Percentiles rank a stretch among this genome's conserved stretches.
These are phyloP conservation scores for Seladonia tumulorum DNA, from an alignment of 2,888 invertebrate genomes.

Conservation along the genomic window DNA sequence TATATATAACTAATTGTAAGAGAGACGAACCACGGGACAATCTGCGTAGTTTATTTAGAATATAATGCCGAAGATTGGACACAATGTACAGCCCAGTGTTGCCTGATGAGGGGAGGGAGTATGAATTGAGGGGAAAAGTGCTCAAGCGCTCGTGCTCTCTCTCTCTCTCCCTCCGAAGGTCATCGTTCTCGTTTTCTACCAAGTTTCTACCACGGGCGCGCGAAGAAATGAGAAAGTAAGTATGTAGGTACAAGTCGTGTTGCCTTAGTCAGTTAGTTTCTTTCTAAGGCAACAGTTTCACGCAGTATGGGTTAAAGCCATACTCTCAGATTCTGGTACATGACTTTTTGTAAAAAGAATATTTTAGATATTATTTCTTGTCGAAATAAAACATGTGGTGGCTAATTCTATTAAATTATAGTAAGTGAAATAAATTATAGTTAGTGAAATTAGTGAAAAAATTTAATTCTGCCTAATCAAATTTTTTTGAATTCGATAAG, in stretches of 20 bases:
- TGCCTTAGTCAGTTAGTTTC: constrained; percentile 66
- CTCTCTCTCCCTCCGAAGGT: constrained; percentile 45
- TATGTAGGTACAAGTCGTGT: constrained; percentile 15
- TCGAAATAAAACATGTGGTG: constrained; percentile 70
- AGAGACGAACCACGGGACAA: too few species aligned
- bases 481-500: not conserved
- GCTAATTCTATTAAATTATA: constrained; percentile 71
- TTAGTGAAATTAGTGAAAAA: constrained; percentile 58
- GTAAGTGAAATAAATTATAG: constrained; percentile 73
- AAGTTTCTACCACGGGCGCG: constrained; percentile 58
- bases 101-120: too few species aligned
- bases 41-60: too few species aligned
- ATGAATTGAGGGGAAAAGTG: too few species aligned
- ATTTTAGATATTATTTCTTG: not conserved
- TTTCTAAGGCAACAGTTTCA: constrained; percentile 61
- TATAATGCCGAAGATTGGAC: too few species aligned
- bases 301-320: constrained; percentile 57
- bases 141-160: too few species aligned
- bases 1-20: too few species aligned
- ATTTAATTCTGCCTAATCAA: not conserved
- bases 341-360: constrained; percentile 8
- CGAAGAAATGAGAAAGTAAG: constrained; percentile 77
- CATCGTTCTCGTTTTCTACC: constrained; percentile 67
- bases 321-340: not conserved
- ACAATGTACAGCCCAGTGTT: too few species aligned